Conservation (phyloP, 2,888 invertebrate species). For the Amitus sp. region DNA sequence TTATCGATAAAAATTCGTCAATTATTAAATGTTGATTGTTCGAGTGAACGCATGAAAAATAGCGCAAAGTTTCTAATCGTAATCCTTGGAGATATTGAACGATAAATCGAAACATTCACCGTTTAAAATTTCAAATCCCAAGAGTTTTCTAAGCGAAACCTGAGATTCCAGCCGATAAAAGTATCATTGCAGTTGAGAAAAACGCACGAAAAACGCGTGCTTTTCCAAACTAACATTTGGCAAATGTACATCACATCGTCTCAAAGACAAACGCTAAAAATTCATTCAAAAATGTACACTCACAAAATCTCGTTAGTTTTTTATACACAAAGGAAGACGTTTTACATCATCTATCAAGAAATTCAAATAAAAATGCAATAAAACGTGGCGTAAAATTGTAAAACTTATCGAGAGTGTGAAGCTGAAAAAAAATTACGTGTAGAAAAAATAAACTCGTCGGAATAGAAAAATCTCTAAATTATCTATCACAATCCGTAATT, state of each 20-base stretch:
- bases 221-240: conserved; percentile 51
- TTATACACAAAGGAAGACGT: neutral
- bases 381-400: conserved; percentile 1
- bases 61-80: too few species aligned
- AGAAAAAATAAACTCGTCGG: conserved; percentile 28
- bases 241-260: conserved; percentile 56
- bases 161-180: conserved; percentile 3
- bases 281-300: too few species aligned
- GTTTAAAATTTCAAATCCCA: too few species aligned
- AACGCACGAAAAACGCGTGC: conserved; percentile 46
- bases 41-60: too few species aligned
- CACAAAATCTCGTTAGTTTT: neutral
- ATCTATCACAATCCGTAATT: conserved; percentile 32
- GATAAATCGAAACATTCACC: too few species aligned
- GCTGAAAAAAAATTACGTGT: conserved; percentile 4
- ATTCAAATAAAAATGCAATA: too few species aligned
- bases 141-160: too few species aligned
- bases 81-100: too few species aligned
- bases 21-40: too few species aligned
- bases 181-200: conserved; percentile 18
- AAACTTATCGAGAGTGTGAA: conserved; percentile 25
- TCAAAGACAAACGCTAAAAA: too few species aligned
- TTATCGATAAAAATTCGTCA: too few species aligned
- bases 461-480: conserved; percentile 30
- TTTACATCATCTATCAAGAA: neutral